These are phyloP conservation scores for Botia almorhae DNA, from an alignment of 2,797 vertebrate species.

Conservation along the genomic window DNA sequence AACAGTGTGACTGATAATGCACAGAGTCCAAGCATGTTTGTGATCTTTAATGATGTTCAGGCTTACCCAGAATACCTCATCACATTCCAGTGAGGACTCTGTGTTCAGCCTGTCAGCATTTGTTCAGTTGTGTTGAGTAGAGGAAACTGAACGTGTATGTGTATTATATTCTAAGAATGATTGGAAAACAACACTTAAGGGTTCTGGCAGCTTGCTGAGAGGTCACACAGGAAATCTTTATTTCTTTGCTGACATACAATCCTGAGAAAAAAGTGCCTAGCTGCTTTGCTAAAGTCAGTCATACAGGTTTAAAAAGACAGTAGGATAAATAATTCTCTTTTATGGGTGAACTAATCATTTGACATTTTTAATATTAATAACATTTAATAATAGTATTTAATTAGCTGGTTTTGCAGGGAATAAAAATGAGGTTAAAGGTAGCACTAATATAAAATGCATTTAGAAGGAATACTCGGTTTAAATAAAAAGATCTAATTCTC, in stretches of 20 bases:
- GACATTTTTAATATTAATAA: too few species aligned
- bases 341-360: too few species aligned
- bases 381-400: too few species aligned
- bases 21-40: slow-evolving; percentile 63
- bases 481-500: too few species aligned
- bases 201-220: not conserved
- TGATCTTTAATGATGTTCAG: slow-evolving; percentile 72
- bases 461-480: too few species aligned
- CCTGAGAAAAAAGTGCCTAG: slow-evolving; percentile 4
- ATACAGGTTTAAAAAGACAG: too few species aligned
- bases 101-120: not conserved
- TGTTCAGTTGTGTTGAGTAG: not conserved
- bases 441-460: too few species aligned
- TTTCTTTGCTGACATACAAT: not conserved
- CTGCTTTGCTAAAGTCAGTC: too few species aligned
- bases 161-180: not conserved
- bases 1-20: slow-evolving; percentile 69
- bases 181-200: not conserved
- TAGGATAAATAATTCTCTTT: too few species aligned
- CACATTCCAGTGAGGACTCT: slow-evolving; percentile 68
- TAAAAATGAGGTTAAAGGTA: too few species aligned
- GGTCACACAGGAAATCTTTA: not conserved
- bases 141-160: not conserved
- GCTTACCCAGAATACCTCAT: slow-evolving; percentile 78
- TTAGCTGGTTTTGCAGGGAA: too few species aligned